phyloP scores from a whole-genome alignment of 2,113 vertebrate species.

The Lasiurus cinereus region DNA sequence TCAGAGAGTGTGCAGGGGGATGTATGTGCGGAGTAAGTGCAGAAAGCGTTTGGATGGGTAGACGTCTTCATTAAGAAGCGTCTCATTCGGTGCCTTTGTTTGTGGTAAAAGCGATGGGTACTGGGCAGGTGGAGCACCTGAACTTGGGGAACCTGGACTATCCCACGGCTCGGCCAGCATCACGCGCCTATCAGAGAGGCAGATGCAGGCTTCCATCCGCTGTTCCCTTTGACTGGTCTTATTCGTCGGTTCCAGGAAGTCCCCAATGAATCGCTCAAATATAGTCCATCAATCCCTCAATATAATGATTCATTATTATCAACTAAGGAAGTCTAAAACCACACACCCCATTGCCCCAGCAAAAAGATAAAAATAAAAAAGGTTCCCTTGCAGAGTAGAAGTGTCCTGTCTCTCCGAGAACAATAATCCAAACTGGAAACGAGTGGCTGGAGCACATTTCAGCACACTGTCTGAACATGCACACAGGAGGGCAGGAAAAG shows the following conservation, averaged over 20 bases:
- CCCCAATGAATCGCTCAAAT: conserved; percentile 62
- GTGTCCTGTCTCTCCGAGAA: conserved; percentile 32
- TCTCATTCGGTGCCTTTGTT: conserved; percentile 59
- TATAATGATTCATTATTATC: conserved; percentile 62
- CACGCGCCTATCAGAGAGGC: conserved; percentile 47
- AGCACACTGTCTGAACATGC: conserved; percentile 10
- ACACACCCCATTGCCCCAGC: background rate
- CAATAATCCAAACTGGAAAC: conserved; percentile 66
- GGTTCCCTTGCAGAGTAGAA: conserved; percentile 63
- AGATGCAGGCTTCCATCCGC: conserved; percentile 40
- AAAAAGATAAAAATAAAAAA: background rate
- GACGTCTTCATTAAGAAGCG: conserved; percentile 65
- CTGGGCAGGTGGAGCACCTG: conserved; percentile 9
- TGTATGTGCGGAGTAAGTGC: background rate
- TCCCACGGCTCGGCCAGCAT: background rate
- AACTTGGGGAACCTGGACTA: conserved; percentile 9
- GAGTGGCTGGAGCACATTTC: background rate
- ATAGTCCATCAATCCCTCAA: conserved; percentile 58
- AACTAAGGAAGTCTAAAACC: conserved; percentile 60
- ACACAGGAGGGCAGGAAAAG: conserved; percentile 45
- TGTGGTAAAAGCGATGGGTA: conserved; percentile 38
- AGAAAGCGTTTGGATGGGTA: conserved; percentile 27
- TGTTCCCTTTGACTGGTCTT: conserved; percentile 75
- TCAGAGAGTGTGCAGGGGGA: background rate
- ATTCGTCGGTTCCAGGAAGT: conserved; percentile 63